Evolutionary conservation across 2,113 vertebrate species (phyloP).

Genomic region (Hemichromis elongatus): DNA sequence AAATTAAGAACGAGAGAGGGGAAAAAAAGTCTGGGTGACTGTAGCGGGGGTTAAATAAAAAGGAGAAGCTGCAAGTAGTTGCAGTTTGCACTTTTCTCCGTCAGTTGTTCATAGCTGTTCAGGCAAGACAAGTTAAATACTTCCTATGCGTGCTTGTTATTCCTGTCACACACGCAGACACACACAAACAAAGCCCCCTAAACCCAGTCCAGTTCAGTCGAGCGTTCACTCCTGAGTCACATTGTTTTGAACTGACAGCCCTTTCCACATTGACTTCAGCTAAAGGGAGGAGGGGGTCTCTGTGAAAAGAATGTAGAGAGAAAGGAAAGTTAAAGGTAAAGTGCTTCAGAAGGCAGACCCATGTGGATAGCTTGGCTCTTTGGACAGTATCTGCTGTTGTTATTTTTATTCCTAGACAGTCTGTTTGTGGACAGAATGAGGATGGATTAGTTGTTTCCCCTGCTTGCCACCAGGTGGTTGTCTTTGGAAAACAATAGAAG

Average conservation of each 20-base stretch:
- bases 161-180: constrained; percentile 44
- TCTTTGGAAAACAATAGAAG: constrained; percentile 62
- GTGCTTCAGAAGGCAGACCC: background rate
- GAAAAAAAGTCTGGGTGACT: background rate
- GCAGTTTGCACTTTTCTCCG: background rate
- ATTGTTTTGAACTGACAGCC: constrained; percentile 65
- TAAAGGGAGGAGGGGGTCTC: constrained; percentile 4
- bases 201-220: constrained; percentile 43
- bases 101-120: background rate
- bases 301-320: background rate
- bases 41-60: background rate
- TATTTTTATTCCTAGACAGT: constrained; percentile 43
- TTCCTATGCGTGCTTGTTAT: constrained; percentile 40
- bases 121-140: constrained; percentile 48
- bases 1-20: background rate
- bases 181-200: constrained; percentile 34
- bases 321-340: constrained; percentile 9
- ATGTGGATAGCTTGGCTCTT: background rate
- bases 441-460: constrained; percentile 47
- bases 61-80: background rate
- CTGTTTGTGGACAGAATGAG: constrained; percentile 34
- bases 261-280: constrained; percentile 22
- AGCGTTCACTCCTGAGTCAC: constrained; percentile 52
- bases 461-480: constrained; percentile 70
- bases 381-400: constrained; percentile 10